Conservation (phyloP, 2,113 vertebrate species). For the Seriola aureovittata region DNA sequence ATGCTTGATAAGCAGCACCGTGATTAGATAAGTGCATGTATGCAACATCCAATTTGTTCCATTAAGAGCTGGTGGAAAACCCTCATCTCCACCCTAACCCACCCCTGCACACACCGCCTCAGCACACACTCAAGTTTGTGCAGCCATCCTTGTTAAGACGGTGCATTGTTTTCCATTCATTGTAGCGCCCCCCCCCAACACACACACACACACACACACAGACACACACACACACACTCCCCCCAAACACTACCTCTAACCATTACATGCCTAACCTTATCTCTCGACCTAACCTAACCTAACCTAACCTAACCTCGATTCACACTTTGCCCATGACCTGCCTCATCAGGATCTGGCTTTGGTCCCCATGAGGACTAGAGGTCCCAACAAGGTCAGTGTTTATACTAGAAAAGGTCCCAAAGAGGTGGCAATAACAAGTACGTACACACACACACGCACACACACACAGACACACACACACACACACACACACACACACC, state of each 20-base stretch:
- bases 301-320: too few relatives aligned
- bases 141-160: too few relatives aligned
- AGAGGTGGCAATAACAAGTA: neutral
- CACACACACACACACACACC: slow-evolving; percentile 17
- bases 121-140: slow-evolving; percentile 7
- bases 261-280: too few relatives aligned
- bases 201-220: slow-evolving; percentile 40
- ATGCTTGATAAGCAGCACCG: slow-evolving; percentile 22
- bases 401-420: too few relatives aligned
- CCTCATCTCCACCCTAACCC: slow-evolving; percentile 50
- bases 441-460: slow-evolving; percentile 33
- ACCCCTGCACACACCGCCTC: slow-evolving; percentile 19
- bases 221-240: slow-evolving; percentile 14
- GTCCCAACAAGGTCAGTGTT: too few relatives aligned
- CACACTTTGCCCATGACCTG: too few relatives aligned
- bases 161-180: too few relatives aligned
- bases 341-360: too few relatives aligned
- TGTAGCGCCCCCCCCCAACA: neutral
- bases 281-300: too few relatives aligned
- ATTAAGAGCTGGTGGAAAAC: slow-evolving; percentile 44
- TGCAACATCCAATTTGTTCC: slow-evolving; percentile 49
- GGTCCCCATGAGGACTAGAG: too few relatives aligned
- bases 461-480: slow-evolving; percentile 44
- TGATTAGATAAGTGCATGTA: slow-evolving; percentile 35
- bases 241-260: neutral